phyloP scores from a whole-genome alignment of 1,140 invertebrate genomes.

The Euwallacea similis region DNA sequence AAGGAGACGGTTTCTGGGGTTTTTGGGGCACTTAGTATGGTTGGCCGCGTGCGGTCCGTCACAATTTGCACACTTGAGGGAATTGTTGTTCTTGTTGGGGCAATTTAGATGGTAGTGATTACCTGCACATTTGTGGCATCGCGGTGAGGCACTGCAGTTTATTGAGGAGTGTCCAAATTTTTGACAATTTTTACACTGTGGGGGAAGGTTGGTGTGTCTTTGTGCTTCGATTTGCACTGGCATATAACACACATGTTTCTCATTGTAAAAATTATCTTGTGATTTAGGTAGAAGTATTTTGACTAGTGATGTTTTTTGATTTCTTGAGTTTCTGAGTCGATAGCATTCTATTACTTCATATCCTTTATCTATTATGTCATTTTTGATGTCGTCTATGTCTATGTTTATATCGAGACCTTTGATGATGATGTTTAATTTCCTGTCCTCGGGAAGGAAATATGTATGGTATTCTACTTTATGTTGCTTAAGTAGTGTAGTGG shows the following conservation, averaged over 20 bases:
- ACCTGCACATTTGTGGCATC: too few relatives aligned
- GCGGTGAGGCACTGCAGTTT: too few relatives aligned
- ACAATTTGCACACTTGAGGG: neutral
- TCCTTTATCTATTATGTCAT: neutral
- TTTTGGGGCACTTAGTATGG: neutral
- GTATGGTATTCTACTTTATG: conserved; percentile 1
- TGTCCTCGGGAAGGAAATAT: neutral
- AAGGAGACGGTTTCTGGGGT: too few relatives aligned
- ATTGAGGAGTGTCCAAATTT: neutral
- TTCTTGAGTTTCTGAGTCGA: conserved; percentile 29
- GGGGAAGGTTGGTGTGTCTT: neutral
- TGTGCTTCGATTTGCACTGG: neutral
- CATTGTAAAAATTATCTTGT: neutral
- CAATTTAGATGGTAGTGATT: neutral
- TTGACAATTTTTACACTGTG: neutral
- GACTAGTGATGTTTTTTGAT: neutral
- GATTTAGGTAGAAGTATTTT: neutral
- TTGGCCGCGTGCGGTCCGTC: neutral
- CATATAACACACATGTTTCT: neutral
- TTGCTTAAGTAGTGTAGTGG: neutral
- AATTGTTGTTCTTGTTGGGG: neutral
- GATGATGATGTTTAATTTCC: neutral
- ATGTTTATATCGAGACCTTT: neutral
- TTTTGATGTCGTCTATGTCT: neutral
- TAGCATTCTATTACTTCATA: conserved; percentile 48